A percentile compares a stretch with the other conserved stretches of the same genome.
phyloP scores from a whole-genome alignment of 2,888 invertebrate species.

The Synanthedon vespiformis region DNA sequence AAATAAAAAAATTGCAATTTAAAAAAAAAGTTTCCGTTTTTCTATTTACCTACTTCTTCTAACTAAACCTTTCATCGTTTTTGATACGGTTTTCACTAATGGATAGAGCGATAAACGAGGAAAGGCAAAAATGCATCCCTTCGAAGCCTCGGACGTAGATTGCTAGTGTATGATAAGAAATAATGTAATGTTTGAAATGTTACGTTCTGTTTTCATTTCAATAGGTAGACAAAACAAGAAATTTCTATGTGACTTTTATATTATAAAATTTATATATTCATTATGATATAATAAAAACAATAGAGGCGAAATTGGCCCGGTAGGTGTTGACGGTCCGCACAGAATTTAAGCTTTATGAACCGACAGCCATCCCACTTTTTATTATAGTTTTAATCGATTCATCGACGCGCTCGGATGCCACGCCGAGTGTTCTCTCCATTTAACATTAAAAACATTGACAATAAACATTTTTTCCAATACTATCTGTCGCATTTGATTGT shows the following conservation, averaged over 20 bases:
- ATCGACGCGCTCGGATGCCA: constrained; percentile 19
- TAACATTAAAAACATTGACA: constrained; percentile 14
- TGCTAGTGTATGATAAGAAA: not conserved
- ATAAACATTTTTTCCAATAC: constrained; percentile 24
- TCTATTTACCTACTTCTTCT: too few species aligned
- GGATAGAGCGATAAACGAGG: too few species aligned
- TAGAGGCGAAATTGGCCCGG: constrained; percentile 17
- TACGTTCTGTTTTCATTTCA: too few species aligned
- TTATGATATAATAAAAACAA: constrained; percentile 11
- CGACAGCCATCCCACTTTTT: constrained; percentile 20
- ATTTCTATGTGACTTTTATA: not conserved
- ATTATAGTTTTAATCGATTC: constrained; percentile 13
- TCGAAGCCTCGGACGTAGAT: too few species aligned
- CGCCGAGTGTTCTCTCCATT: constrained; percentile 27
- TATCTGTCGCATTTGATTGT: constrained; percentile 5
- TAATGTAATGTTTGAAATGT: not conserved
- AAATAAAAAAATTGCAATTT: too few species aligned
- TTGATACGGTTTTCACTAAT: too few species aligned
- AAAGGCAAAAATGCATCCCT: too few species aligned
- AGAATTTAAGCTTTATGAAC: constrained; percentile 20
- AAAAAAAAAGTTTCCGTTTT: too few species aligned
- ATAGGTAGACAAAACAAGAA: not conserved
- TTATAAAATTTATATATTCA: too few species aligned
- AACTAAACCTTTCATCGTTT: too few species aligned
- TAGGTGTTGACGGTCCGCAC: constrained; percentile 25